Percentiles rank a stretch among this genome's conserved stretches.
phyloP scores from a whole-genome alignment of 2,797 vertebrate species.

The Micropoecilia bifurca region DNA sequence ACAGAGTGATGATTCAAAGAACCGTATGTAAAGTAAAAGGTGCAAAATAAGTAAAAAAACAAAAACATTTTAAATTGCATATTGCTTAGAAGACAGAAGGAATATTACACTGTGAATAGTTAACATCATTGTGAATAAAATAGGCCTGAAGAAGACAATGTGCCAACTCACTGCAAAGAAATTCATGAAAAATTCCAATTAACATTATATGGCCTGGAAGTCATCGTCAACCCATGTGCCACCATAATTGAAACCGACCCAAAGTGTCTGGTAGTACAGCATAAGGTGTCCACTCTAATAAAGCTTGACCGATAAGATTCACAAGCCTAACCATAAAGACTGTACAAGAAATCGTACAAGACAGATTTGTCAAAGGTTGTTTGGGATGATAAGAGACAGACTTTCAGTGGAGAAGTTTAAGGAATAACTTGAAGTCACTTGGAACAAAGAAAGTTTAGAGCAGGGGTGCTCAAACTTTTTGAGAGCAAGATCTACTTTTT shows the following conservation, averaged over 20 bases:
- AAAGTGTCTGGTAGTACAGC: neutral
- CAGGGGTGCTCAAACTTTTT: no score
- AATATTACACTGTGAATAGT: neutral
- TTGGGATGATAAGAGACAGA: neutral
- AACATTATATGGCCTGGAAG: neutral
- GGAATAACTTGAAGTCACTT: neutral
- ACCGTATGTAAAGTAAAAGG: neutral
- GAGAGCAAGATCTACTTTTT: no score
- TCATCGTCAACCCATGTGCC: neutral
- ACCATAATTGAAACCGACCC: neutral
- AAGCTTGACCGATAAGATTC: conserved; percentile 1
- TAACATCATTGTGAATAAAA: neutral
- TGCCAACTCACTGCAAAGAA: neutral
- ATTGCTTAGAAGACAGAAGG: neutral
- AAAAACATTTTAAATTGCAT: neutral
- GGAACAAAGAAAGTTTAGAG: neutral
- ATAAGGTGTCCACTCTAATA: neutral
- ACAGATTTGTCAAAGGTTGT: conserved; percentile 11
- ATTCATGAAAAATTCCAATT: neutral
- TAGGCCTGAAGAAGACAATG: neutral
- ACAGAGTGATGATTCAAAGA: neutral
- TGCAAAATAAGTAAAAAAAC: neutral
- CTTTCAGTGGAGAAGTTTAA: neutral
- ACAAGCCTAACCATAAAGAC: neutral
- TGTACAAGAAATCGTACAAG: neutral